A percentile compares a stretch with the other conserved stretches of the same genome.
These are phyloP conservation scores for Phyllostomus hastatus DNA, from an alignment of 2,113 vertebrate genomes.

Conservation along the genomic window DNA sequence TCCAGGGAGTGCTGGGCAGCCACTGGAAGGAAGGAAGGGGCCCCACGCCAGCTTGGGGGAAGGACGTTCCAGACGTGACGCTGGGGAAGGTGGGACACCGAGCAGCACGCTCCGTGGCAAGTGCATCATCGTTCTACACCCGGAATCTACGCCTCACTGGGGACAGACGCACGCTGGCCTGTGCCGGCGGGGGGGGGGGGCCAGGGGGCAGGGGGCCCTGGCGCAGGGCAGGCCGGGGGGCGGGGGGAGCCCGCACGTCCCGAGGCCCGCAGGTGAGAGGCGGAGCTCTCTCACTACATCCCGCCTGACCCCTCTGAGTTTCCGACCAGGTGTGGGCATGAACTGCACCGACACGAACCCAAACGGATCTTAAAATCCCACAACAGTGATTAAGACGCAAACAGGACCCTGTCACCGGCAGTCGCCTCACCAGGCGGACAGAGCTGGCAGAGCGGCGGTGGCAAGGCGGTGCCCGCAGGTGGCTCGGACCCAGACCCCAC, in stretches of 20 bases:
- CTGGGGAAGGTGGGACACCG: background rate
- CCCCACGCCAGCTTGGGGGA: background rate
- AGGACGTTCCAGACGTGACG: background rate
- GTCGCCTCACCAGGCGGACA: accelerated
- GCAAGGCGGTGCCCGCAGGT: background rate
- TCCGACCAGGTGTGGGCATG: background rate
- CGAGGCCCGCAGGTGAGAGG: too few species aligned
- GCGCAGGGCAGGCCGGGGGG: too few species aligned
- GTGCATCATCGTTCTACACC: background rate
- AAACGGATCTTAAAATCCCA: background rate
- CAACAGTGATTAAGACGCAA: background rate
- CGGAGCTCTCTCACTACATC: background rate
- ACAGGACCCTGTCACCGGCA: background rate
- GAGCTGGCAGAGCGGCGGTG: accelerated
- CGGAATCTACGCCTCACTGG: background rate
- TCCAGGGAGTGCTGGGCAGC: background rate
- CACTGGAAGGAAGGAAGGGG: background rate
- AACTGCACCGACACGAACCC: background rate
- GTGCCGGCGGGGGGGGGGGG: too few species aligned
- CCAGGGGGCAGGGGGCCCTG: too few species aligned
- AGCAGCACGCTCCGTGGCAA: background rate
- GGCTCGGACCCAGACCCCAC: background rate
- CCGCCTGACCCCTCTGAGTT: background rate
- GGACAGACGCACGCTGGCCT: accelerated
- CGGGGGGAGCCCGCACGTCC: too few species aligned